A percentile compares a stretch with the other conserved stretches of the same genome.
These are phyloP conservation scores for Ceratina australensis DNA, from an alignment of 1,140 invertebrate species.

Conservation along the genomic window DNA sequence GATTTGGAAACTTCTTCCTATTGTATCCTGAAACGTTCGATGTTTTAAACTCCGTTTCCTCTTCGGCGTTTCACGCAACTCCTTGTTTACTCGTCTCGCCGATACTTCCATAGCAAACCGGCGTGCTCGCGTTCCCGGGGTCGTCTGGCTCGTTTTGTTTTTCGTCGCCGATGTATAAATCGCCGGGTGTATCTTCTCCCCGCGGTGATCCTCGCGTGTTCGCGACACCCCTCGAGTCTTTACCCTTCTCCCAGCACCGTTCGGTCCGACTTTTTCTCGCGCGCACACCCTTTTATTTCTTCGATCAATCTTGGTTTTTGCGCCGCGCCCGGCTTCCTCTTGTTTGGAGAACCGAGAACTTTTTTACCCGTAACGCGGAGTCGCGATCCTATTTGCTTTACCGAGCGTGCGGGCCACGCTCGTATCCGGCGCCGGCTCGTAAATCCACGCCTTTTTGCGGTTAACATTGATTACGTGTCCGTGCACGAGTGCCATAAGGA, in stretches of 20 bases:
- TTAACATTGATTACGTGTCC: slow-evolving; percentile 15
- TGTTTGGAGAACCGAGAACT: slow-evolving; percentile 23
- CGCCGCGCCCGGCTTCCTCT: background rate
- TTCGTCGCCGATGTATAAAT: slow-evolving; percentile 15
- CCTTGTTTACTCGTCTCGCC: background rate
- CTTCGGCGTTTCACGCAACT: background rate
- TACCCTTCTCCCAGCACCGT: background rate
- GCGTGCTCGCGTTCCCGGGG: background rate
- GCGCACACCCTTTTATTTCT: slow-evolving; percentile 29
- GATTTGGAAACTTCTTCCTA: too few relatives aligned
- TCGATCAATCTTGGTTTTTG: slow-evolving; percentile 38
- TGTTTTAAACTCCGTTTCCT: too few relatives aligned
- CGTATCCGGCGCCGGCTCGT: background rate
- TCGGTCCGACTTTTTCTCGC: background rate
- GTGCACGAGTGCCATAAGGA: background rate
- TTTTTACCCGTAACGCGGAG: background rate
- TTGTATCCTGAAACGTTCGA: too few relatives aligned
- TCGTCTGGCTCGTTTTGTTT: slow-evolving; percentile 5
- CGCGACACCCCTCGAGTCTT: background rate
- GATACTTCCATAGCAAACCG: background rate
- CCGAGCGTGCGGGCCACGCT: background rate
- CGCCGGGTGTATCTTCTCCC: background rate
- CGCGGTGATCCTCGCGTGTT: background rate
- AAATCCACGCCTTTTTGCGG: slow-evolving; percentile 15
- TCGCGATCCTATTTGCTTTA: slow-evolving; percentile 7